These are phyloP conservation scores for Poecile atricapillus DNA, from an alignment of 2,113 vertebrate genomes.

Conservation along the genomic window DNA sequence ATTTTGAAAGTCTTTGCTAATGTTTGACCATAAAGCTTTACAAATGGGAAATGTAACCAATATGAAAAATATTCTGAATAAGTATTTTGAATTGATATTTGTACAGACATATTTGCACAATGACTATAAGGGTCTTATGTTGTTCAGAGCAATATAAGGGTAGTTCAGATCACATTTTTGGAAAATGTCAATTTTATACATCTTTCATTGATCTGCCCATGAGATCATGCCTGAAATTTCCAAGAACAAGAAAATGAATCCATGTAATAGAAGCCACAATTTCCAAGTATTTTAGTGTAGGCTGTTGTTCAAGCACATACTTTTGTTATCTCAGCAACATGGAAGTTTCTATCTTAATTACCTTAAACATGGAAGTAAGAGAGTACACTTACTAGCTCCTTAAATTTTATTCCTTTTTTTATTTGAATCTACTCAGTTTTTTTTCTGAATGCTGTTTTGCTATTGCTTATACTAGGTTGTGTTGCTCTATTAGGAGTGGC, in stretches of 20 bases:
- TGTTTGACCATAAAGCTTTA: background rate
- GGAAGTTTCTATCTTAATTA: background rate
- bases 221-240: background rate
- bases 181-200: background rate
- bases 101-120: background rate
- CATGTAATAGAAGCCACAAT: background rate
- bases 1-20: background rate
- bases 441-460: background rate
- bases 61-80: background rate
- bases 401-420: background rate
- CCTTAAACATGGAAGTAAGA: background rate
- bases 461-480: background rate
- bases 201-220: background rate
- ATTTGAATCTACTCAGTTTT: background rate
- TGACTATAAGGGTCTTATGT: background rate
- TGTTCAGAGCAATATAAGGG: background rate
- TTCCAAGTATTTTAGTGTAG: background rate
- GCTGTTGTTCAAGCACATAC: rapidly evolving
- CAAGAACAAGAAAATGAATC: background rate
- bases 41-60: background rate
- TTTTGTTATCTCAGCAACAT: background rate
- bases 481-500: no score
- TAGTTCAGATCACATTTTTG: background rate
- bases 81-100: background rate
- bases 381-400: background rate